Evolutionary conservation across 1,140 invertebrate species (phyloP).

Genomic region (Zaprionus vittiger): DNA sequence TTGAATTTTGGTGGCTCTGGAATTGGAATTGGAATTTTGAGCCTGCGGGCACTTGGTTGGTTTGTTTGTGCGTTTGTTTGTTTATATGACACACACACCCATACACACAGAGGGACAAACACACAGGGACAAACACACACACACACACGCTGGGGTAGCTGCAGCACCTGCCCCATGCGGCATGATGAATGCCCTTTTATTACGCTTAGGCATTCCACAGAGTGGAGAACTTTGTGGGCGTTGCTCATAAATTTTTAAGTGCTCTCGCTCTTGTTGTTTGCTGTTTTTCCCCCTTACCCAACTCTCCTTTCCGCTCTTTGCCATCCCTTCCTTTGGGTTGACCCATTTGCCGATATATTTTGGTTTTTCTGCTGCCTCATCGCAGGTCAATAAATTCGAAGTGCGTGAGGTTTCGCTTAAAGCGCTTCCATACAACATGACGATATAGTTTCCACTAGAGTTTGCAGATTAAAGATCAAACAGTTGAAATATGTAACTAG

Average conservation of each 20-base stretch:
- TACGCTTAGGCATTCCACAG: conserved; percentile 33
- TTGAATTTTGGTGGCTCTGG: conserved; percentile 16
- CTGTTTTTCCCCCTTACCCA: background rate
- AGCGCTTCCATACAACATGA: background rate
- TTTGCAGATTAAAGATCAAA: background rate
- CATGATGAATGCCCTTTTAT: conserved; percentile 70
- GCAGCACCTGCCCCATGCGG: conserved; percentile 37
- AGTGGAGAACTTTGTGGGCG: conserved; percentile 40
- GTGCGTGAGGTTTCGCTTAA: background rate
- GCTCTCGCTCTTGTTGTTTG: conserved; percentile 4
- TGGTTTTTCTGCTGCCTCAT: conserved; percentile 14
- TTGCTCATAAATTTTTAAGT: conserved; percentile 75
- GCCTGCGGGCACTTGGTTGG: conserved; percentile 15
- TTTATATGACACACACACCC: conserved; percentile 19
- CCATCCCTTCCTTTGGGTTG: background rate
- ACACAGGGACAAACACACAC: background rate
- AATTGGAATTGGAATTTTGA: conserved; percentile 29
- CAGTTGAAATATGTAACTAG: too few relatives aligned
- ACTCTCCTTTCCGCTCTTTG: background rate
- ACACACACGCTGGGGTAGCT: conserved; percentile 9
- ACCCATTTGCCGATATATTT: background rate
- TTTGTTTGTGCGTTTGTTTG: conserved; percentile 20
- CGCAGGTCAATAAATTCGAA: conserved; percentile 17
- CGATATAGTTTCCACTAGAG: background rate
- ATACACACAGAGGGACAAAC: conserved; percentile 10